Conservation (phyloP, 1,140 invertebrate genomes). For the Magallana angulata region DNA sequence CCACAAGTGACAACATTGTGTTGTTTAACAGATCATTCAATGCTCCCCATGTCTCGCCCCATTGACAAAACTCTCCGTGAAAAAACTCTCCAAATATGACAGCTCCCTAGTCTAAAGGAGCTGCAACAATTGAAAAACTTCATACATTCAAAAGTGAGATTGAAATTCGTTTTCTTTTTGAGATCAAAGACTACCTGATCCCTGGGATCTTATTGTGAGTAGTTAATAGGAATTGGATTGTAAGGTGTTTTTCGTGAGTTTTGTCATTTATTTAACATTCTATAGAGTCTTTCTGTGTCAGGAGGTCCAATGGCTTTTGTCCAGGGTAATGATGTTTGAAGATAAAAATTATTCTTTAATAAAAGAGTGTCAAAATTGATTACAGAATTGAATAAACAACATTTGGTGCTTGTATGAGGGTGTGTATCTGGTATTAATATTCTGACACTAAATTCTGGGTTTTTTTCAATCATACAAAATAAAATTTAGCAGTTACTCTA, state of each 20-base stretch:
- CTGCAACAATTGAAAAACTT: slow-evolving; percentile 1
- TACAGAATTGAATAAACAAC: slow-evolving; percentile 14
- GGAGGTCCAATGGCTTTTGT: neutral
- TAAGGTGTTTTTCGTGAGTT: neutral
- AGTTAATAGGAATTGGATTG: slow-evolving; percentile 14
- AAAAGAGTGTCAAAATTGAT: slow-evolving; percentile 19
- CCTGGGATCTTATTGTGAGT: slow-evolving; percentile 4
- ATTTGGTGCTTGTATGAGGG: neutral
- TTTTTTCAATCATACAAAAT: neutral
- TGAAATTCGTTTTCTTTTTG: slow-evolving; percentile 15
- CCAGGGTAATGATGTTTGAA: neutral
- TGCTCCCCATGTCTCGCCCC: neutral
- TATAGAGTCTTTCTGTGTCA: neutral
- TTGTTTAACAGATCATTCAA: slow-evolving; percentile 16
- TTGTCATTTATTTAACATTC: slow-evolving; percentile 13
- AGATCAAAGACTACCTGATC: slow-evolving; percentile 6
- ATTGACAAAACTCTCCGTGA: neutral
- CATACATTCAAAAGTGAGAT: slow-evolving; percentile 2
- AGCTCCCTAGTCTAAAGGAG: neutral
- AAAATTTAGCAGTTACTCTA: neutral
- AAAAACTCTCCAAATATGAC: slow-evolving; percentile 1
- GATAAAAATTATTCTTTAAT: neutral
- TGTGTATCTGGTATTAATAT: neutral
- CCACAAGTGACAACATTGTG: slow-evolving; percentile 32
- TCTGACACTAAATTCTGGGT: neutral